These are phyloP conservation scores for Cherax destructor DNA, from an alignment of 1,140 invertebrate species.

Conservation along the genomic window DNA sequence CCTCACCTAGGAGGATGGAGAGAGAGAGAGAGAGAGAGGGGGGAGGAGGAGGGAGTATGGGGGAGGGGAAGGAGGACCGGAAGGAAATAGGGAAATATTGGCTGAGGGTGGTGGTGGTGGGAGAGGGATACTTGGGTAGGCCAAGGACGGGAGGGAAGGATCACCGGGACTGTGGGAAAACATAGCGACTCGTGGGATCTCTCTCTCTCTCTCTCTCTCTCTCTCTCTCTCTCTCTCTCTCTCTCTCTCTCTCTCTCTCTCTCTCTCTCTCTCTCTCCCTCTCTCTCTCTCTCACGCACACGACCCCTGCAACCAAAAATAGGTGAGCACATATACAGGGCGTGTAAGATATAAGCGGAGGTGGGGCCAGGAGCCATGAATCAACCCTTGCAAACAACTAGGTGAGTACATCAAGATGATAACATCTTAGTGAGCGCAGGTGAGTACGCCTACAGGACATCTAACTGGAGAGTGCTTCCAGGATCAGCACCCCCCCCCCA, in stretches of 20 bases:
- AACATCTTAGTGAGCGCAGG: no score
- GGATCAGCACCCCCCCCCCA: no score
- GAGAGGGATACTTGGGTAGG: constrained; percentile 13
- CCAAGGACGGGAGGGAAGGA: constrained; percentile 18
- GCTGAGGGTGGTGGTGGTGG: not conserved
- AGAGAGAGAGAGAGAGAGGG: not conserved
- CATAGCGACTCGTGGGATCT: constrained; percentile 48
- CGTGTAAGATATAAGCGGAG: no score
- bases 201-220: constrained; percentile 15
- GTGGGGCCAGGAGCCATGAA: no score
- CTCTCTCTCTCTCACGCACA: not conserved
- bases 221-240: constrained; percentile 53
- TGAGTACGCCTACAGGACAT: no score
- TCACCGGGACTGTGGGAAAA: constrained; percentile 39
- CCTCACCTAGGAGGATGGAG: no score
- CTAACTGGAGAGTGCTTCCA: no score
- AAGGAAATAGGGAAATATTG: no score
- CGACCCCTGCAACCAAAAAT: no score
- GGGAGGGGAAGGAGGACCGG: no score
- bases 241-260: constrained; percentile 28
- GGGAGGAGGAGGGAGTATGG: no score
- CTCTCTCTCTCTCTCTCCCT: constrained; percentile 29
- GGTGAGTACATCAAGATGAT: not conserved
- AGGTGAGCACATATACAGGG: no score
- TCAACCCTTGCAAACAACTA: not conserved